Conservation (phyloP, 2,888 invertebrate species). For the Polymixis flavicincta region DNA sequence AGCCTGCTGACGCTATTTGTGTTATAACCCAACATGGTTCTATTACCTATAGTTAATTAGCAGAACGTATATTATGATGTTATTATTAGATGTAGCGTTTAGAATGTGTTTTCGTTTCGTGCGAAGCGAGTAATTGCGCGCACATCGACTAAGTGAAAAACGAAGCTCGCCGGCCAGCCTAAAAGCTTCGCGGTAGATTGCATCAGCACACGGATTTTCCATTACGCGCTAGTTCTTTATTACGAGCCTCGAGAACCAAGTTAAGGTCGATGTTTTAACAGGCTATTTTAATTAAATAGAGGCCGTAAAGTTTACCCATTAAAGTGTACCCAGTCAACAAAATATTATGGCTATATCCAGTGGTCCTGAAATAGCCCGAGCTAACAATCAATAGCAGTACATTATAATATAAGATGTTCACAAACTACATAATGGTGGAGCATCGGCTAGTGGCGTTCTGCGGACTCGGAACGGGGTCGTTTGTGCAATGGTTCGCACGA, state of each 20-base stretch:
- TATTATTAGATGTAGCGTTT: conserved; percentile 32
- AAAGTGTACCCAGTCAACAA: conserved; percentile 43
- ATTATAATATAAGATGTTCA: conserved; percentile 61
- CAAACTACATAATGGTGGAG: conserved; percentile 63
- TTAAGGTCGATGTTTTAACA: conserved; percentile 66
- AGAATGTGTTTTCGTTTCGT: conserved; percentile 68
- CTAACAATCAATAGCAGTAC: conserved; percentile 47
- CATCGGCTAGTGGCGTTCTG: conserved; percentile 70
- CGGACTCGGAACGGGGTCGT: conserved; percentile 74
- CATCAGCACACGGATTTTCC: conserved; percentile 89
- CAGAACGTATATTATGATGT: conserved; percentile 6
- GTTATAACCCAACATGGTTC: neutral
- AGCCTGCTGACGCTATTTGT: neutral
- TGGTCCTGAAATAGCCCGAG: conserved; percentile 39
- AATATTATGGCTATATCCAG: conserved; percentile 40
- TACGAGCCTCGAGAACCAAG: conserved; percentile 70
- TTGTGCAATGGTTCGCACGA: conserved; percentile 77
- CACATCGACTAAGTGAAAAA: conserved; percentile 85
- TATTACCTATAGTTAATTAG: conserved; percentile 25
- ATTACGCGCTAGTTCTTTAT: conserved; percentile 83
- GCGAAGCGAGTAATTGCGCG: conserved; percentile 79
- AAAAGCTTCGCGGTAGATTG: conserved; percentile 87
- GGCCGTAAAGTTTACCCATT: conserved; percentile 47
- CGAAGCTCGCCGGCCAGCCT: conserved; percentile 81
- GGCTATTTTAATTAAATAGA: conserved; percentile 68